A percentile compares a stretch with the other conserved stretches of the same genome.
Evolutionary conservation across 2,113 vertebrate species (phyloP).

Genomic region (Nesogale talazaci): DNA sequence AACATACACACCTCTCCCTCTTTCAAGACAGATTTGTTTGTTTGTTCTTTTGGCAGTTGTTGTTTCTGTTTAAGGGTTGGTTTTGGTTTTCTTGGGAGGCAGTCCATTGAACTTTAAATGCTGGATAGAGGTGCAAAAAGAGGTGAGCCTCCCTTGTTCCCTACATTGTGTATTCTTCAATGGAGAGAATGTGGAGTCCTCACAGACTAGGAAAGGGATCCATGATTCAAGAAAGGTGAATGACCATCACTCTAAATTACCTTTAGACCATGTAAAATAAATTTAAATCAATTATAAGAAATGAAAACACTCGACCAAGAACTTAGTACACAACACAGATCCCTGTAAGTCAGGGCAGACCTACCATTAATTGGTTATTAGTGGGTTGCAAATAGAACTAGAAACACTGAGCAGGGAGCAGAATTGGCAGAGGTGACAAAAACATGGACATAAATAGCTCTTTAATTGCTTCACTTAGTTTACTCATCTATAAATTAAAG

Average conservation of each 20-base stretch:
- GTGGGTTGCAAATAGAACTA: not conserved
- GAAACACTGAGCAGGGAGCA: not conserved
- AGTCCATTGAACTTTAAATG: not conserved
- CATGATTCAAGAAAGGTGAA: not conserved
- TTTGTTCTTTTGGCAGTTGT: no score
- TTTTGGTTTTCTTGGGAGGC: no score
- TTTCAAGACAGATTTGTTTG: no score
- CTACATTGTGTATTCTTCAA: not conserved
- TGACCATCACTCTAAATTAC: not conserved
- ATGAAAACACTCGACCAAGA: not conserved
- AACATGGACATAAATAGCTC: not conserved
- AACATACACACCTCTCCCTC: no score
- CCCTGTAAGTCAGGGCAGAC: not conserved
- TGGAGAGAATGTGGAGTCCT: not conserved
- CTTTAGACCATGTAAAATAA: not conserved
- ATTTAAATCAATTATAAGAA: not conserved
- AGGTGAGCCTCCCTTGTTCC: not conserved
- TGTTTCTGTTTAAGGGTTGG: no score
- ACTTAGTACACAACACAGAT: not conserved
- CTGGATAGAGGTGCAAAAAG: not conserved
- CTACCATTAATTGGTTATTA: not conserved
- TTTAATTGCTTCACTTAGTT: not conserved
- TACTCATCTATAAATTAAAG: conserved; percentile 60
- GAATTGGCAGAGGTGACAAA: not conserved
- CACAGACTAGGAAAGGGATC: not conserved